Evolutionary conservation across 2,888 invertebrate species (phyloP), one percentile per base, ranked within the genome.

Genomic region (Euphydryas editha): DNA sequence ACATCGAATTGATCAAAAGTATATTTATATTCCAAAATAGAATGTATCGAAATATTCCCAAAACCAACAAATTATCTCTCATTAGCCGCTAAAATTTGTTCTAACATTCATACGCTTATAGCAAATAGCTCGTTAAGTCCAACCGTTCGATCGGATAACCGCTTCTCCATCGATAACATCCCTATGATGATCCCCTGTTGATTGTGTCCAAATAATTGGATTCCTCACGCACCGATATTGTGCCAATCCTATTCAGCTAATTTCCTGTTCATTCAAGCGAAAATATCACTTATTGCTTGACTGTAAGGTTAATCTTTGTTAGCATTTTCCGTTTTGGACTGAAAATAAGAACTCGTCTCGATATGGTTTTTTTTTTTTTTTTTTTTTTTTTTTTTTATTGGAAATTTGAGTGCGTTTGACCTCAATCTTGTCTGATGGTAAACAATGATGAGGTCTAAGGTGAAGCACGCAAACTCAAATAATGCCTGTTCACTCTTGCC

Each of bases 151-250:
- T 75, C 75, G 74, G 76, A 77, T 78, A 62, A 73, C 62, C 66
- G 63, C 39, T 72, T 63, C 67, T 67, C 70, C 66, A 63, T 68
- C 69, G 71, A 69, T 71, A 71, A 69, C 75, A 70, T 71, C 70
- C 58, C 68, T 67, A 66, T 69, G 69, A 79, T 84, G 80, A 83
- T 82, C 79, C 78, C 76, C 74, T 79, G 80, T 85, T 85, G 84
- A 87, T 86, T 85, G 85, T 84, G 82, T 80, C 81, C 83, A 82
- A 79, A 86, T 88, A 88, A 88, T 87, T 88, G 87, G 86, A 88
- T 86, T 82, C 76, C 79, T 78, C 78, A 72, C 75, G 73, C 72
- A 65, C 71, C 67, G 55, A 54, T 66, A 59, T 63, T 36, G 62
- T 54, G 55, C 64, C 69, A 69, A 70, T 67, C 58, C 63, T 63